Evolutionary conservation across 2,113 vertebrate species (phyloP).

Genomic region (Microcebus griseorufus): DNA sequence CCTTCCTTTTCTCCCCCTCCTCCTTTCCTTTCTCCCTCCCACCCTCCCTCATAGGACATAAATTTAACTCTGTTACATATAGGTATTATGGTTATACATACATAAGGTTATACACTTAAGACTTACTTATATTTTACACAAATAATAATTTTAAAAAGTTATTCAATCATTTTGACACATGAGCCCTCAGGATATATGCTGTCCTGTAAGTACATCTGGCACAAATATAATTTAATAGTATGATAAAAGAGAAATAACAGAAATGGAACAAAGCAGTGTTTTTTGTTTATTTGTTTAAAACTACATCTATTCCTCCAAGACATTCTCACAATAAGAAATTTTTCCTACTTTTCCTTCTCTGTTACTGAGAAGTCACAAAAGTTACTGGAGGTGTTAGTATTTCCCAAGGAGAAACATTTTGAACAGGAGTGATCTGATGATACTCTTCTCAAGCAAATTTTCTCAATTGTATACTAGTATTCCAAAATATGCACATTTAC

Average conservation of each 20-base stretch:
- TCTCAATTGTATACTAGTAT: neutral
- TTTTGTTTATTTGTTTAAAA: neutral
- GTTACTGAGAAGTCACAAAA: neutral
- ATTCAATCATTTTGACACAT: neutral
- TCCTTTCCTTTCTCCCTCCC: no score
- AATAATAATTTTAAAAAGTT: neutral
- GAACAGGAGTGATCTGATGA: neutral
- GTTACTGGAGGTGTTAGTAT: neutral
- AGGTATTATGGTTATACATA: neutral
- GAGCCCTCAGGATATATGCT: neutral
- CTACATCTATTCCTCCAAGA: neutral
- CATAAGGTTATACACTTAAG: neutral
- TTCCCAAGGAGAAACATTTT: neutral
- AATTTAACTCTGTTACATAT: neutral
- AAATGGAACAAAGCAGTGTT: neutral
- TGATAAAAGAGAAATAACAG: neutral
- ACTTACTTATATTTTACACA: neutral
- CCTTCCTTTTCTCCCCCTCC: no score
- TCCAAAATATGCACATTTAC: neutral
- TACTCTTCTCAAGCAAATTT: neutral
- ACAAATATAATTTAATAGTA: neutral
- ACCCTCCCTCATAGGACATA: neutral
- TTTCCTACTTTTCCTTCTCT: neutral
- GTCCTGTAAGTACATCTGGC: neutral
- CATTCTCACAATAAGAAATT: neutral